Evolutionary conservation across 1,140 invertebrate species (phyloP), one percentile per base, ranked within the genome.

Genomic region (Liolophura sinensis): DNA sequence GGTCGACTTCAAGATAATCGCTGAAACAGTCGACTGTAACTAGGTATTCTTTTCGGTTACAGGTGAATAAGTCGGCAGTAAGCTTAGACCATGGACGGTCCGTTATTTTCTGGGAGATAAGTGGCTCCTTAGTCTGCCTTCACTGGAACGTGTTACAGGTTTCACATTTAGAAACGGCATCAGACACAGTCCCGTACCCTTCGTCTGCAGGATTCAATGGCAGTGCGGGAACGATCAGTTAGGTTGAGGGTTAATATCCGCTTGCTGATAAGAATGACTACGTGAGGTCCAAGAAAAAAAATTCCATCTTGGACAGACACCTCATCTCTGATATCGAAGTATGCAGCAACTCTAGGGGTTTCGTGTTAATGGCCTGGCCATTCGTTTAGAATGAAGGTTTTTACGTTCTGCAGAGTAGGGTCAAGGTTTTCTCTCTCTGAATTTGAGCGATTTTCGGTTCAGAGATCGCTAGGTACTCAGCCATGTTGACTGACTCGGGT

Each of bases 291-390:
- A 62, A 64, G 64, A 18, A 67, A 70, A 6, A 75, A 65, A 0
- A 75, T 52, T 16, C 72, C 73, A 64, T 75, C 65, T 64, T 72
- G 69, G 16, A 77, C 60, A 16, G 72, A 65, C n/a, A 72, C 50
- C 40, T 68, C 70, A 57, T 72, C 72, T 55, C 65, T 31, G 62
- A 52, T 67, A 31, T 61, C 49, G 31, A 48, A 74, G 54, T 70
- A 76, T n/a, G n/a, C n/a, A n/a, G n/a, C n/a, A n/a, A n/a, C n/a
- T n/a, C n/a, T n/a, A n/a, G n/a, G n/a, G n/a, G n/a, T n/a, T n/a
- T n/a, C n/a, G n/a, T n/a, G n/a, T n/a, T n/a, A n/a, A n/a, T n/a
- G n/a, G n/a, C n/a, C n/a, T n/a, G n/a, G n/a, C n/a, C n/a, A n/a
- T n/a, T n/a, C n/a, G n/a, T n/a, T n/a, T n/a, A n/a, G n/a, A n/a